Evolutionary conservation across 37 sponge, comb jelly and placozoan species (phyloP).

Genomic region (Aphrocallistes beatrix): DNA sequence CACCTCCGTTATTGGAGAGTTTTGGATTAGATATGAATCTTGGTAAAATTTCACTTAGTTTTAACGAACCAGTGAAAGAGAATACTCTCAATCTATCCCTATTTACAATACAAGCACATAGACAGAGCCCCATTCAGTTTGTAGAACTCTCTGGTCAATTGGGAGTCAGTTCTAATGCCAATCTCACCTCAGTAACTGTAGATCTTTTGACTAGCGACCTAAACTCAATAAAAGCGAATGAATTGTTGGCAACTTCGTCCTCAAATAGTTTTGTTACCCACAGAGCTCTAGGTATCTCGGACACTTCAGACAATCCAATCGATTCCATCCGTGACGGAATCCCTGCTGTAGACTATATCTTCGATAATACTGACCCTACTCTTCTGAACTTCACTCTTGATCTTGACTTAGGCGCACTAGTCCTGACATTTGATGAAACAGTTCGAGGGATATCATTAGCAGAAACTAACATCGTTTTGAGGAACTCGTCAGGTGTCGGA

Average conservation of each 20-base stretch:
- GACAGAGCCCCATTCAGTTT: slow-evolving; percentile 5
- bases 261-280: slow-evolving; percentile 26
- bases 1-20: slow-evolving; percentile 28
- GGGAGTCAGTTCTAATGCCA: background rate
- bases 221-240: slow-evolving; percentile 29
- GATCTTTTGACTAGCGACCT: slow-evolving; percentile 17
- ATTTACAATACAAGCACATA: slow-evolving; percentile 35
- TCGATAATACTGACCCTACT: slow-evolving; percentile 14
- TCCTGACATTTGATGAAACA: slow-evolving; percentile 23
- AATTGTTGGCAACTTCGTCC: slow-evolving; percentile 18
- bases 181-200: background rate
- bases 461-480: background rate
- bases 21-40: slow-evolving; percentile 42
- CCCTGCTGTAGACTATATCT: background rate
- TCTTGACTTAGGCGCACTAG: background rate
- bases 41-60: slow-evolving; percentile 48
- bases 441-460: background rate
- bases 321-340: background rate
- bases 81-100: slow-evolving; percentile 42
- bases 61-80: slow-evolving; percentile 58
- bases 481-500: background rate
- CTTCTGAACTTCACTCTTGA: slow-evolving; percentile 22
- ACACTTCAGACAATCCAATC: background rate
- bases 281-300: background rate
- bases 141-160: background rate